Base-by-base conservation (phyloP, 1,140 invertebrate species). In the Nasonia longicornis region DNA sequence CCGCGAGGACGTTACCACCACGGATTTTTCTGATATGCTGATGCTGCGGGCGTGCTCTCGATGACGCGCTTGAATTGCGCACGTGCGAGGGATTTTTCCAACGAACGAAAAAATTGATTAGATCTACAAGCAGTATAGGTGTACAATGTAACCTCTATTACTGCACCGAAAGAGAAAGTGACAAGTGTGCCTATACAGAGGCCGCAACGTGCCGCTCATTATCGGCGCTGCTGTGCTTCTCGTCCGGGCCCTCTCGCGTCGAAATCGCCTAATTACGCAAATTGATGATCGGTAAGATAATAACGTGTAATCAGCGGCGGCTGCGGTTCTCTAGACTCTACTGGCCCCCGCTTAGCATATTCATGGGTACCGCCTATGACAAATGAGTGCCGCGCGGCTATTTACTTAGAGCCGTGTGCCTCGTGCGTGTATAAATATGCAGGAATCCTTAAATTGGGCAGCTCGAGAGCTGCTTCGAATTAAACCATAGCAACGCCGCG, bases 221-320 rank as follows among this genome's bases (percentile, higher is more conserved):
- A 80, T 80, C 78, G 58, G 22, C 2, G 38, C 10, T 4, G 7
- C 38, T 42, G 42, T 11, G 26, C 26, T 26, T 67, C 8, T 12
- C 11, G 20, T n/a, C 58, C 16, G 10, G 26, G 22, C 64, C 26
- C 11, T n/a, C 64, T 29, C 64, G 69, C 52, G 52, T 22, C 42
- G 79, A 69, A 42, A 75, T 75, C 71, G 72, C 38, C 80, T 77
- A 82, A 82, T 82, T 82, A 77, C 48, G 74, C 70, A 77, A 82
- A 82, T 82, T 72, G 75, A 72, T 67, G 75, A 73, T 82, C 70
- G 69, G 74, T 67, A 71, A 72, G 80, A 77, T 82, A 82, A 82
- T 82, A 82, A 82, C 52, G 52, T 82, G 69, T 82, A 82, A 82
- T 82, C 80, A 77, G 75, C 20, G 75, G 48, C n/a, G 38, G 7